Base-by-base conservation (phyloP, 2,797 vertebrate species). In the Rallus crepitans region DNA sequence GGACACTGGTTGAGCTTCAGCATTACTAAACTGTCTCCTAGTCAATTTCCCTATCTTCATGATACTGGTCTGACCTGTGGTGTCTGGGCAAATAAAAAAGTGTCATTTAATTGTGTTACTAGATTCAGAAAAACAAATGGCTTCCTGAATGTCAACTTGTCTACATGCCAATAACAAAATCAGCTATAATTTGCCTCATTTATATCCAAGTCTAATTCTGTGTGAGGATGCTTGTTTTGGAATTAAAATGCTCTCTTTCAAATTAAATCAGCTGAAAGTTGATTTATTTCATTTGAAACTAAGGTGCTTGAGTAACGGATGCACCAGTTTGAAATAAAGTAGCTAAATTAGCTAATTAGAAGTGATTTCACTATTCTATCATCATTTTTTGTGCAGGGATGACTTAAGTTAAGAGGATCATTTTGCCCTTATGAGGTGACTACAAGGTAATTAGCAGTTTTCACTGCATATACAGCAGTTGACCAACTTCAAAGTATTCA, bases 21-120 rank as follows among this genome's bases (percentile, higher is more conserved):
- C 86, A 85, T 80, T 90, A 42, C 73, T 86, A 31, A 92, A 87
- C 81, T 96, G 93, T 89, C 81, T 98, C 87, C 96, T 85, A 87
- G 80, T 72, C 80, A 33, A 4, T 95, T 94, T 96, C 90, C 61
- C 70, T 84, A 30, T 96, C 82, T 90, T 93, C 80, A 86, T 82
- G 95, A 31, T 81, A 66, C 50, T 97, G 81, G 76, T 90, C 28
- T 75, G 73, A 96, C 87, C 63, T 92, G 79, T 24, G 8, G 3
- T 83, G 30, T 75, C 82, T 92, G 52, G 52, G 89, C 59, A 91
- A 78, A 47, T 47, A 23, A 84, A 94, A 94, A 95, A 65, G 12
- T 56, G 61, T 96, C 56, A 91, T 97, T 96, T 92, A 90, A 94
- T 68, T 84, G 69, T 40, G 31, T 68, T 65, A 31, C 52, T 87